These are phyloP conservation scores for Anoncus sp. DNA, from an alignment of 2,888 invertebrate genomes.

Conservation along the genomic window DNA sequence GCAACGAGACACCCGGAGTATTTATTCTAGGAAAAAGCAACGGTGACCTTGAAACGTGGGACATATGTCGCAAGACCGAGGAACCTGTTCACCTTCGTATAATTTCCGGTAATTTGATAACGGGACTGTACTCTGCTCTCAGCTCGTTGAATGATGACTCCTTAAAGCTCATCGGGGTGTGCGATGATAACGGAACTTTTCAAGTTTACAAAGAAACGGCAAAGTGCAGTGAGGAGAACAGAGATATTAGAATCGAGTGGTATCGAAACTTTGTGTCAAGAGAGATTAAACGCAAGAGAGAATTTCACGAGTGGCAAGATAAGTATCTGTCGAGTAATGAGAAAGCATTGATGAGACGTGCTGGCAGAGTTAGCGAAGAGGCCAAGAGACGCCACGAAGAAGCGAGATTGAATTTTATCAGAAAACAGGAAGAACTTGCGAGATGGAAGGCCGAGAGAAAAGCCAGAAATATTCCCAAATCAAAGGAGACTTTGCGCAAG, in stretches of 20 bases:
- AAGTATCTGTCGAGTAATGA: constrained; percentile 72
- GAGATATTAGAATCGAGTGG: constrained; percentile 73
- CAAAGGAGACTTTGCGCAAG: constrained; percentile 85
- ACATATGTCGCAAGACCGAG: constrained; percentile 88
- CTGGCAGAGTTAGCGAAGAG: constrained; percentile 69
- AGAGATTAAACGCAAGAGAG: constrained; percentile 73
- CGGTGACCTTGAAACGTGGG: constrained; percentile 93
- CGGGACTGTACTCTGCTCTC: constrained; percentile 62
- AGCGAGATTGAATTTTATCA: constrained; percentile 67
- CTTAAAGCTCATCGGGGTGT: constrained; percentile 85
- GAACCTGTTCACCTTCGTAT: constrained; percentile 87
- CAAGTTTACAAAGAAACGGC: constrained; percentile 86
- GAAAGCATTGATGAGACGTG: constrained; percentile 66
- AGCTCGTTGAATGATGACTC: constrained; percentile 17
- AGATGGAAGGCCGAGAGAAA: constrained; percentile 75
- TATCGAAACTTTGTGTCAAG: constrained; percentile 74
- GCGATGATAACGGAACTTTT: constrained; percentile 88
- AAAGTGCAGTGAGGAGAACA: constrained; percentile 78
- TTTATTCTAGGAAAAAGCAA: constrained; percentile 89
- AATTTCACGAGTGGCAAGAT: constrained; percentile 75
- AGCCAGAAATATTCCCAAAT: constrained; percentile 60
- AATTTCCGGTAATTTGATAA: constrained; percentile 84
- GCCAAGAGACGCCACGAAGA: constrained; percentile 86
- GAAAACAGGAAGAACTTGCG: constrained; percentile 69
- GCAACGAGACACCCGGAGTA: constrained; percentile 88